Evolutionary conservation across 2,797 vertebrate genomes (phyloP).

Genomic region (Urocyon cinereoargenteus): DNA sequence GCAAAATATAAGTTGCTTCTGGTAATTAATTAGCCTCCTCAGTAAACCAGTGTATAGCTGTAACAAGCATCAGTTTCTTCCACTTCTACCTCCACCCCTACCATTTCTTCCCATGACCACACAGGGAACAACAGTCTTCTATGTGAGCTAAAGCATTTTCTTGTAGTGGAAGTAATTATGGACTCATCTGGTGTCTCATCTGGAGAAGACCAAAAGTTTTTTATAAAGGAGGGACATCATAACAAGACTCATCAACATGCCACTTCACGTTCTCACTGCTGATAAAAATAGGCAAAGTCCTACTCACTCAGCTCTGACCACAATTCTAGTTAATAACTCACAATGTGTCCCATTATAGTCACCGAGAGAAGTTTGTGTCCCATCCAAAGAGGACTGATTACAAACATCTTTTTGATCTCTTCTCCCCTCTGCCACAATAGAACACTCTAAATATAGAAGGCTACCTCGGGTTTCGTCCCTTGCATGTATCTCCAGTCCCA

Average conservation of each 20-base stretch:
- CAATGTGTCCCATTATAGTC: not conserved
- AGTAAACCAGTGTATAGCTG: too few species aligned
- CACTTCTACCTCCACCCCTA: too few species aligned
- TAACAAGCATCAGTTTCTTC: too few species aligned
- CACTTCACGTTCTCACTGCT: not conserved
- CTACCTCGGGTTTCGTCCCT: not conserved
- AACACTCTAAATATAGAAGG: not conserved
- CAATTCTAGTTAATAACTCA: not conserved
- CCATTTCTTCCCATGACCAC: too few species aligned
- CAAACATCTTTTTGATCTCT: not conserved
- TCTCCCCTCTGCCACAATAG: not conserved
- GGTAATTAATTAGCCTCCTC: too few species aligned
- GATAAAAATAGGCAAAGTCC: not conserved
- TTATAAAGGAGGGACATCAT: not conserved
- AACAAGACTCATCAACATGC: not conserved
- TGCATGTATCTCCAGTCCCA: not conserved
- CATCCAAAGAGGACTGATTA: not conserved
- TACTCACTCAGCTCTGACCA: not conserved
- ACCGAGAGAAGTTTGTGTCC: not conserved
- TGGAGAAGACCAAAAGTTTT: not conserved
- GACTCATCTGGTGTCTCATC: not conserved
- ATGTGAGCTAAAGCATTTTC: not conserved
- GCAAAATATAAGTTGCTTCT: too few species aligned
- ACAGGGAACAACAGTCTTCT: too few species aligned
- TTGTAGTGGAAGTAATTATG: not conserved